Conservation (phyloP, 2,888 invertebrate species). For the Microplitis deprimator region DNA sequence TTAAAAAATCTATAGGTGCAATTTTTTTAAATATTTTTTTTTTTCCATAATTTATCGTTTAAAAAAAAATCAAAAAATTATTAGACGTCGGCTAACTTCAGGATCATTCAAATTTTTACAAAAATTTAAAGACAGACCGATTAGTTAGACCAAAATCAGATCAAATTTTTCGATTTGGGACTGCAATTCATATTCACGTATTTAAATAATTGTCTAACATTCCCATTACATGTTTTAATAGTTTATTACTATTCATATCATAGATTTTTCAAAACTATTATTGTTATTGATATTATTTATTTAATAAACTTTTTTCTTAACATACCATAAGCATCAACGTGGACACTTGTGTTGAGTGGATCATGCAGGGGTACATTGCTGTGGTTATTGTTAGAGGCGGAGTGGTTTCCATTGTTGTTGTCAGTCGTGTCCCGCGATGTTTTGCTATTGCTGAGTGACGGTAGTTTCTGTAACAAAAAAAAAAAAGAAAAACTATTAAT, state of each 20-base stretch:
- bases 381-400: slow-evolving; percentile 67
- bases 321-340: slow-evolving; percentile 62
- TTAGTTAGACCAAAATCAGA: too few species aligned
- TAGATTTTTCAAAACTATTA: not conserved
- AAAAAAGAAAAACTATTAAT: slow-evolving; percentile 11
- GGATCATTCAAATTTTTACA: too few species aligned
- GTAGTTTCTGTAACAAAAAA: slow-evolving; percentile 61
- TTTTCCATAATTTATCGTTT: too few species aligned
- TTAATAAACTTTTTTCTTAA: slow-evolving; percentile 16
- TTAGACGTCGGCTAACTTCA: too few species aligned
- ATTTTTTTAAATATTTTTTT: too few species aligned
- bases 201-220: not conserved
- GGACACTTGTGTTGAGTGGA: slow-evolving; percentile 62
- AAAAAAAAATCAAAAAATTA: too few species aligned
- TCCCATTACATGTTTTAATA: not conserved
- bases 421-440: slow-evolving; percentile 66
- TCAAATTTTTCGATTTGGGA: too few species aligned
- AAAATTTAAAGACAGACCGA: too few species aligned
- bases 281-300: not conserved
- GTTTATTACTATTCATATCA: not conserved
- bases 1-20: too few species aligned
- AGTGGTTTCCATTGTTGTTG: slow-evolving; percentile 69
- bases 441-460: slow-evolving; percentile 66
- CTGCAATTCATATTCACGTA: not conserved
- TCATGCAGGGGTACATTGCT: slow-evolving; percentile 64